Conservation (phyloP, 2,888 invertebrate species). For the Cephus pygmeus region DNA sequence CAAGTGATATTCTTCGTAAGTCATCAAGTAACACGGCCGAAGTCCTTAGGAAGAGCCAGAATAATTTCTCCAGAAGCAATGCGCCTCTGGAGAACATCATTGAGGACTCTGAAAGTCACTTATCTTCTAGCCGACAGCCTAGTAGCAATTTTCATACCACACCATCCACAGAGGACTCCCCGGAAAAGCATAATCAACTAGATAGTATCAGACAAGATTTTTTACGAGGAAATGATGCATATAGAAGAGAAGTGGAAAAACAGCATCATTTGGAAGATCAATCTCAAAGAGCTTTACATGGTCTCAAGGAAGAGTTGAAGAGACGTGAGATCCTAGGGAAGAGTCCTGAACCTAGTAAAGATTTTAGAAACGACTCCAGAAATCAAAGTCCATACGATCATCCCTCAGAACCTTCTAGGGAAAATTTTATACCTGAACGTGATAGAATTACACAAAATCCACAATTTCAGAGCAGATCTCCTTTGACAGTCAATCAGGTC, state of each 20-base stretch:
- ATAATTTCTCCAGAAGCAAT: constrained; percentile 40
- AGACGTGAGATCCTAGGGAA: not conserved
- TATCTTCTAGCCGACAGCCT: constrained; percentile 54
- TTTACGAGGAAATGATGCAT: not conserved
- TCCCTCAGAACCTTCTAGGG: not conserved
- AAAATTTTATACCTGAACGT: not conserved
- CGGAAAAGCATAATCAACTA: not conserved
- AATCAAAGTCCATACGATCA: not conserved
- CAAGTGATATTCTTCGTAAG: not conserved
- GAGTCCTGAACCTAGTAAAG: not conserved
- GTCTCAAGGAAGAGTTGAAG: not conserved
- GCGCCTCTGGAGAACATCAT: constrained; percentile 58
- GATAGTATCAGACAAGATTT: not conserved
- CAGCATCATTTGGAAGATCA: not conserved
- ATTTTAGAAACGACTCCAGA: not conserved
- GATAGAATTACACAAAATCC: not conserved
- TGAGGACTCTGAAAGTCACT: constrained; percentile 59
- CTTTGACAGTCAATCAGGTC: not conserved
- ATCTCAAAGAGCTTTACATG: not conserved
- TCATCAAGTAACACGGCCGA: constrained; percentile 1
- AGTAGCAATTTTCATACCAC: constrained; percentile 48
- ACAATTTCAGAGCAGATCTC: not conserved
- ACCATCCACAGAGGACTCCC: constrained; percentile 31
- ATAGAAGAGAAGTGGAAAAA: not conserved
- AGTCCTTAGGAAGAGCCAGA: constrained; percentile 37